Evolutionary conservation across 2,888 invertebrate genomes (phyloP).

Genomic region (Oegoconia quadripuncta): DNA sequence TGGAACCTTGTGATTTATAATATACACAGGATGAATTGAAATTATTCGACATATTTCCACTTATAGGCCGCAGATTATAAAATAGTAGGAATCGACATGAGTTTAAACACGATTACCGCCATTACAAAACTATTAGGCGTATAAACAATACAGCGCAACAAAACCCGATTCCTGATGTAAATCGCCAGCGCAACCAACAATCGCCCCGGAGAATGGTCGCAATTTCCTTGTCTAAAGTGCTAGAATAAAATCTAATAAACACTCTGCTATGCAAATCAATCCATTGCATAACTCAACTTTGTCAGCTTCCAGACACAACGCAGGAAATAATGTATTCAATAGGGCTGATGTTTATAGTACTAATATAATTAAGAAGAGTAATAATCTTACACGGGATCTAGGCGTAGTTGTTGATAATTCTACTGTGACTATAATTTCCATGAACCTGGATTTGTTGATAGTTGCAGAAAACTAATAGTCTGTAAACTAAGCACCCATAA

Average conservation of each 20-base stretch:
- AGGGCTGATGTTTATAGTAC: constrained; percentile 26
- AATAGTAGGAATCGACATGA: too few relatives aligned
- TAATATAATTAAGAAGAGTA: neutral
- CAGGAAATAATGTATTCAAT: constrained; percentile 32
- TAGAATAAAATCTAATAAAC: constrained; percentile 47
- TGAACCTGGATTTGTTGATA: too few relatives aligned
- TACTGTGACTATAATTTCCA: too few relatives aligned
- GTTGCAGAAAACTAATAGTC: too few relatives aligned
- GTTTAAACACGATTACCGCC: too few relatives aligned
- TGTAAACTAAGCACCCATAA: too few relatives aligned
- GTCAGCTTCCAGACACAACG: constrained; percentile 34
- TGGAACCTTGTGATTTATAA: constrained; percentile 40
- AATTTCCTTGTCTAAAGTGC: constrained; percentile 33
- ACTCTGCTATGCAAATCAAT: constrained; percentile 61
- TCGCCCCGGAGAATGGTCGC: constrained; percentile 33
- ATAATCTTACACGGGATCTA: too few relatives aligned
- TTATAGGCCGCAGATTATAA: too few relatives aligned
- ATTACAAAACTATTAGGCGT: too few relatives aligned
- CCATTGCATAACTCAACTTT: constrained; percentile 33
- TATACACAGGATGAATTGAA: too few relatives aligned
- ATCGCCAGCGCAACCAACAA: constrained; percentile 10
- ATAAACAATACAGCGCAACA: neutral
- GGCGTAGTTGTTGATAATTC: too few relatives aligned
- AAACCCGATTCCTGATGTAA: neutral
- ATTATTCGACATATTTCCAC: too few relatives aligned